Evolutionary conservation across 1,140 invertebrate genomes (phyloP).

Genomic region (Papilio dardanus): DNA sequence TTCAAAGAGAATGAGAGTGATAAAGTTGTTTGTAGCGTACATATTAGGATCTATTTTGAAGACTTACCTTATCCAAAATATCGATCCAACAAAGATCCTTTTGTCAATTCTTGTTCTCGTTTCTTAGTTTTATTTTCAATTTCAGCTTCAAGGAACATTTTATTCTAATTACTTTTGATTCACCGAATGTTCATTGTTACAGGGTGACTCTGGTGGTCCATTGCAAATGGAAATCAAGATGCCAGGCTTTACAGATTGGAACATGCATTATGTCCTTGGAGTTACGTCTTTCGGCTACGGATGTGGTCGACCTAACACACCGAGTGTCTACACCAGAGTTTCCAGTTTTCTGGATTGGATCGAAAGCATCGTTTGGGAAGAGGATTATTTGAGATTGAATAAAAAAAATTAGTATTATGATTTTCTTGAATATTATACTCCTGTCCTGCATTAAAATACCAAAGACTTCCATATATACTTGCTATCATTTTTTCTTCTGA

Average conservation of each 20-base stretch:
- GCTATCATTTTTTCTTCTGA: not conserved
- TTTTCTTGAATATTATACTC: not conserved
- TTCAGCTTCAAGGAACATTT: not conserved
- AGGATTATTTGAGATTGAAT: constrained; percentile 5
- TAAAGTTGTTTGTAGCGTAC: no score
- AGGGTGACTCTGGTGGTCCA: constrained; percentile 85
- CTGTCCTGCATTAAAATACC: not conserved
- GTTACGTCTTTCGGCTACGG: constrained; percentile 85
- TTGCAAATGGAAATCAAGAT: constrained; percentile 69
- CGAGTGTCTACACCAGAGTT: constrained; percentile 86
- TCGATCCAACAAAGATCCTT: no score
- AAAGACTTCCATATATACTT: not conserved
- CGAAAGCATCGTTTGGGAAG: constrained; percentile 79
- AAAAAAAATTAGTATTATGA: not conserved
- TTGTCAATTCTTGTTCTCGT: no score
- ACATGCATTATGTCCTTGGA: constrained; percentile 78
- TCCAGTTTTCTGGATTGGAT: constrained; percentile 86
- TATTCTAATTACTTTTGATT: not conserved
- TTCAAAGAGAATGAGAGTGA: no score
- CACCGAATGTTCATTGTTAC: constrained; percentile 42
- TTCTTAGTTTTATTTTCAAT: not conserved
- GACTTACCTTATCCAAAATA: no score
- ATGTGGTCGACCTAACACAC: constrained; percentile 81
- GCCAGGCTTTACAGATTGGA: constrained; percentile 45
- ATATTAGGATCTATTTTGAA: no score